Percentiles rank a stretch among this genome's conserved stretches.
Evolutionary conservation across 2,888 invertebrate species (phyloP).

Genomic region (Pterostichus madidus): DNA sequence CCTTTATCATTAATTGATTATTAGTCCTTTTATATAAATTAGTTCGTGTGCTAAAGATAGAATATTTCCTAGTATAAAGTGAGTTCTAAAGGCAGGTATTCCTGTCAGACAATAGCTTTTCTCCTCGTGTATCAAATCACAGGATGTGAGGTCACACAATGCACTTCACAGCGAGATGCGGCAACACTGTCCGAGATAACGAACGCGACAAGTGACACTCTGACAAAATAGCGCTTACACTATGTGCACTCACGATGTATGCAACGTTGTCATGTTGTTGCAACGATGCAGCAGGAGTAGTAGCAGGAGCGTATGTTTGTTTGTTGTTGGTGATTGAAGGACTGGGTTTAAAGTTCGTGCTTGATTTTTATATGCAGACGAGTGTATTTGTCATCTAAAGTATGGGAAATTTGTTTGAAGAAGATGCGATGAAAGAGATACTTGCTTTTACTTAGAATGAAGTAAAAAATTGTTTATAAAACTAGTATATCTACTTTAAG

Average conservation of each 20-base stretch:
- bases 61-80: neutral
- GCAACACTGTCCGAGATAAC: conserved; percentile 47
- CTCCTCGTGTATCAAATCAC: conserved; percentile 6
- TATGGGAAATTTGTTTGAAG: conserved; percentile 31
- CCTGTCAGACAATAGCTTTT: conserved; percentile 29
- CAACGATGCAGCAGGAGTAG: neutral
- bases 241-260: conserved; percentile 51
- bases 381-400: conserved; percentile 38
- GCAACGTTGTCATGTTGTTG: conserved; percentile 17
- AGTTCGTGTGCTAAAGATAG: no score
- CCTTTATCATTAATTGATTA: no score
- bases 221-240: conserved; percentile 49
- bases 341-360: conserved; percentile 39
- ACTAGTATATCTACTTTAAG: no score
- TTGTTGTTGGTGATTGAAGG: conserved; percentile 24
- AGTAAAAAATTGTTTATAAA: no score
- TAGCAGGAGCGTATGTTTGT: conserved; percentile 20
- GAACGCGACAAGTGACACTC: conserved; percentile 56
- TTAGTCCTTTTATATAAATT: no score
- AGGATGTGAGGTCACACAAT: conserved; percentile 22
- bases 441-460: neutral
- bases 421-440: conserved; percentile 10
- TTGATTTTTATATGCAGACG: conserved; percentile 46
- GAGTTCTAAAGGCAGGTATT: conserved; percentile 4
- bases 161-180: conserved; percentile 28